Conservation (phyloP, 2,797 vertebrate genomes). For the Sebastiscus albofasciatus region DNA sequence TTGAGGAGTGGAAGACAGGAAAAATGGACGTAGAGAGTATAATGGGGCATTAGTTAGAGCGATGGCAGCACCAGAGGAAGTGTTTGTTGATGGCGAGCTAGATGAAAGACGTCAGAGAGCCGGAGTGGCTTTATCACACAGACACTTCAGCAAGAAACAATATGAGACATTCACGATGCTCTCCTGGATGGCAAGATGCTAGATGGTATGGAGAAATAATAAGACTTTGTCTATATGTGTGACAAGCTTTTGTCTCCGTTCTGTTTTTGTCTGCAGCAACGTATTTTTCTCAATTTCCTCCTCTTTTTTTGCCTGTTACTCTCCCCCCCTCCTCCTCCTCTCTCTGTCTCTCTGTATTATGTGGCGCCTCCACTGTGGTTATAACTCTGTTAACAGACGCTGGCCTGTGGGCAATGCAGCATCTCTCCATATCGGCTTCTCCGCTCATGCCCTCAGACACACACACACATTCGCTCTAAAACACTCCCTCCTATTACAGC, state of each 20-base stretch:
- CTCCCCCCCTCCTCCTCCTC: not conserved
- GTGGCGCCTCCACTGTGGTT: slow-evolving; percentile 44
- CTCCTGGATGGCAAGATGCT: slow-evolving; percentile 24
- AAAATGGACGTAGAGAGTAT: not conserved
- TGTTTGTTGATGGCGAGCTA: slow-evolving; percentile 15
- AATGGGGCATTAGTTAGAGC: not conserved
- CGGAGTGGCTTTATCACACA: slow-evolving; percentile 19
- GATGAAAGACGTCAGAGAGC: slow-evolving; percentile 18
- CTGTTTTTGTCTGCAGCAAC: slow-evolving; percentile 13
- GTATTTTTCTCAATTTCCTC: slow-evolving; percentile 38
- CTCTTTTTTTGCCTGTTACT: not conserved
- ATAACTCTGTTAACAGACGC: slow-evolving; percentile 49
- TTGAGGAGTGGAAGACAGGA: not conserved
- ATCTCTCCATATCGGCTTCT: slow-evolving; percentile 26
- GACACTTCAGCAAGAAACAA: slow-evolving; percentile 16
- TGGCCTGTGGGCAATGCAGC: slow-evolving; percentile 51
- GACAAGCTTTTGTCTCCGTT: slow-evolving; percentile 45
- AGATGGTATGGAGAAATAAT: slow-evolving; percentile 20
- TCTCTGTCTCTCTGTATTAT: slow-evolving; percentile 41
- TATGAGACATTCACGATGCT: not conserved
- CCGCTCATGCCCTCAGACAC: slow-evolving; percentile 6
- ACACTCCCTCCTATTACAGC: not conserved
- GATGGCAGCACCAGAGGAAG: not conserved
- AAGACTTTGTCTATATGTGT: not conserved
- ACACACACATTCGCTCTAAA: slow-evolving; percentile 11